A percentile compares a stretch with the other conserved stretches of the same genome.
phyloP scores from a whole-genome alignment of 2,113 vertebrate genomes.

The Lampris megalopsis region DNA sequence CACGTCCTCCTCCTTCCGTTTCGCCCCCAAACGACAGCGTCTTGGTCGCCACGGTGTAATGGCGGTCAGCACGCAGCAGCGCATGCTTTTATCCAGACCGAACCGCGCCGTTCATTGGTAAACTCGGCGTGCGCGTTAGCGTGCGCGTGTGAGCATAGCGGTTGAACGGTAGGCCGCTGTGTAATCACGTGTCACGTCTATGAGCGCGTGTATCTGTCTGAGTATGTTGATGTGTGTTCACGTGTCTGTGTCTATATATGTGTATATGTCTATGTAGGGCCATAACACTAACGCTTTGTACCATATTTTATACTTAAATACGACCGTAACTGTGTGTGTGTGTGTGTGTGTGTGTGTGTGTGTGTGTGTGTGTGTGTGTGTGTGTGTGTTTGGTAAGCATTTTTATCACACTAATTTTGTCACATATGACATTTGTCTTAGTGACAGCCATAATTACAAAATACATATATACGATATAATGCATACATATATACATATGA shows the following conservation, averaged over 20 bases:
- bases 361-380: background rate
- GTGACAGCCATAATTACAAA: too few relatives aligned
- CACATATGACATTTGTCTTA: too few relatives aligned
- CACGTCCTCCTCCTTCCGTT: constrained; percentile 33
- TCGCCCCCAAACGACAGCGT: constrained; percentile 60
- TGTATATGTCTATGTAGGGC: background rate
- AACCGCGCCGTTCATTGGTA: too few relatives aligned
- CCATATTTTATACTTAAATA: too few relatives aligned
- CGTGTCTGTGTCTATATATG: background rate
- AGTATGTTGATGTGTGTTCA: background rate
- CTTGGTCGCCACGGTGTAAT: background rate
- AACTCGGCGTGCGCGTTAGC: too few relatives aligned
- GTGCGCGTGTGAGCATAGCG: too few relatives aligned
- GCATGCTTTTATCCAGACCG: constrained; percentile 1
- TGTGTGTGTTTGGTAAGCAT: constrained; percentile 5
- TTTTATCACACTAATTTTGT: too few relatives aligned
- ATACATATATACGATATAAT: too few relatives aligned
- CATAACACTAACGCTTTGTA: background rate
- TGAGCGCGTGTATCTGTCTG: constrained; percentile 1
- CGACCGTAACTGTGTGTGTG: background rate
- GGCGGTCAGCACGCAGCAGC: background rate
- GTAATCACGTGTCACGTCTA: too few relatives aligned
- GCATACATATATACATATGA: too few relatives aligned
- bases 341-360: background rate
- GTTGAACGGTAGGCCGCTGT: too few relatives aligned